Evolutionary conservation across 2,113 vertebrate genomes (phyloP), one percentile per base, ranked within the genome.

Genomic region (Centropus unirufus): DNA sequence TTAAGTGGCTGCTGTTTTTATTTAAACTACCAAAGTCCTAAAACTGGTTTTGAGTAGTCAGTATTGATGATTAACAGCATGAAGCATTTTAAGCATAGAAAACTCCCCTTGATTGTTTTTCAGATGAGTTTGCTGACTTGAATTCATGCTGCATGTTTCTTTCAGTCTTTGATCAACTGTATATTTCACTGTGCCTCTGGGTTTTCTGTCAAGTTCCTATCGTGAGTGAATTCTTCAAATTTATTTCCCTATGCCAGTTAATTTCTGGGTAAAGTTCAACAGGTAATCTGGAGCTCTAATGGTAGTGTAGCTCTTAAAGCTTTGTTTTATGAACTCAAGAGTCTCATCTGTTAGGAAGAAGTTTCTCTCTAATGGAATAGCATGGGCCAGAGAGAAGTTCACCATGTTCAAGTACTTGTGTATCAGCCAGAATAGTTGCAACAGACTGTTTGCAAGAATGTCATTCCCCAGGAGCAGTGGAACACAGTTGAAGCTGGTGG

Each of bases 1-100:
- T 78, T 93, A 61, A 95, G 1, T 89, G 54, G 69, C 40, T 95
- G 62, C 58, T 82, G 21, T 89, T 93, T 80, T 76, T 87, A 49
- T 73, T 92, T 89, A 49, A 89, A 19, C 27, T 87, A 69, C 36
- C 40, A 8, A 44, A 82, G 54, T 69, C 66, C 30, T 84, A 32
- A 87, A 92, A 72, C 51, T 46, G 27, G 34, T 74, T 94, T 29
- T 79, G 59, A 74, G 52, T 34, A 75, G 66, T 64, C 83, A 72
- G 52, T 75, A 72, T 82, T 57, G 66, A 40, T 89, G 74, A 34
- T 87, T 91, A 93, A 66, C 73, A 82, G 62, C 36, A 62, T 5
- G 7, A 72, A 89, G 75, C n/a, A 11, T 69, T 62, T 51, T 39
- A 55, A 80, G 47, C 39, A 19, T 67, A 51, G 76, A 77, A 78